Conservation (phyloP, 2,888 invertebrate species). For the Ormyrus pomaceus region DNA sequence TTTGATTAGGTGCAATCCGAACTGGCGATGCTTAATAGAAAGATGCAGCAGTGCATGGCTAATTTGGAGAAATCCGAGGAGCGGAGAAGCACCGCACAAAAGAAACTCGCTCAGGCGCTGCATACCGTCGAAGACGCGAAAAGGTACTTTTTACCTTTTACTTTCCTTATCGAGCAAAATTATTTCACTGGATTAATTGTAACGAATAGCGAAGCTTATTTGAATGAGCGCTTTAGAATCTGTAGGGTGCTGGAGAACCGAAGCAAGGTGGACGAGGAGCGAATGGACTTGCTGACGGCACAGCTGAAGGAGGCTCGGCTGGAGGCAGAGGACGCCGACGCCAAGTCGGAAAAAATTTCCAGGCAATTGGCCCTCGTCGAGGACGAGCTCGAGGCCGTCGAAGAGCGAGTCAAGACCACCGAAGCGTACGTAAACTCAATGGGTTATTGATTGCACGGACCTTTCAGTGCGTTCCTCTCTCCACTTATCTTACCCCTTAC, state of each 20-base stretch:
- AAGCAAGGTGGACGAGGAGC: constrained; percentile 81
- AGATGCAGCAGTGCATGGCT: constrained; percentile 70
- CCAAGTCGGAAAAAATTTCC: constrained; percentile 84
- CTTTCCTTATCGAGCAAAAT: too few relatives aligned
- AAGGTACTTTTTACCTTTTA: constrained; percentile 59
- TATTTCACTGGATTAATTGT: too few relatives aligned
- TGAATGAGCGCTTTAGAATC: constrained; percentile 74
- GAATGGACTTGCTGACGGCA: constrained; percentile 80
- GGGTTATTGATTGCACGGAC: too few relatives aligned
- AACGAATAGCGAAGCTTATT: too few relatives aligned
- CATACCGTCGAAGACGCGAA: constrained; percentile 71
- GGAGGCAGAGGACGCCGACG: constrained; percentile 83
- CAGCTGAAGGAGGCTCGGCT: constrained; percentile 82
- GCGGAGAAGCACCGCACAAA: constrained; percentile 67
- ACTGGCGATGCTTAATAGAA: constrained; percentile 69
- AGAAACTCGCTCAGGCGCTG: constrained; percentile 68
- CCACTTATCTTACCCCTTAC: too few relatives aligned
- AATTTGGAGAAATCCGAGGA: constrained; percentile 72
- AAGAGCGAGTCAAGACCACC: constrained; percentile 81
- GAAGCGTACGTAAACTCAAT: constrained; percentile 75
- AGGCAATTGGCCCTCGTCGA: constrained; percentile 83
- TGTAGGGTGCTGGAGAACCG: constrained; percentile 83
- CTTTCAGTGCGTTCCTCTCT: too few relatives aligned
- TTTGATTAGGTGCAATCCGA: constrained; percentile 69
- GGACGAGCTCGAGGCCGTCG: constrained; percentile 82